These are phyloP conservation scores for Neomorphus geoffroyi DNA, from an alignment of 2,797 vertebrate genomes.

Conservation along the genomic window DNA sequence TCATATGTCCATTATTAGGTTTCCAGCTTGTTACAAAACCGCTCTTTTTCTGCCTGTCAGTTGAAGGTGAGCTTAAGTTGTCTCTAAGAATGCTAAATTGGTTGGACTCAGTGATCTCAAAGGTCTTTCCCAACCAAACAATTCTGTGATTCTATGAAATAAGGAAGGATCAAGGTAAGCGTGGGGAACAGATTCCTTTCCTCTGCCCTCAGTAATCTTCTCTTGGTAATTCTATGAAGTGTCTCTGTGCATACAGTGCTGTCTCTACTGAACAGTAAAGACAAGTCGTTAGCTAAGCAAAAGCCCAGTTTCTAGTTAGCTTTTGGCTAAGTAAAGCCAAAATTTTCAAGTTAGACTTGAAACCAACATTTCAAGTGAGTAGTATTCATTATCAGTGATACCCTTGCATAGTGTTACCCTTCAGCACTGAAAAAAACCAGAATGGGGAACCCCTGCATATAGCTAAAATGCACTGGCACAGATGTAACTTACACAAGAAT, in stretches of 20 bases:
- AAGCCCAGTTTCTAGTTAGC: not conserved
- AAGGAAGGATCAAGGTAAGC: not conserved
- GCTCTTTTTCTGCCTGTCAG: not conserved
- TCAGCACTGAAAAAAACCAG: not conserved
- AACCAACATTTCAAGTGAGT: not conserved
- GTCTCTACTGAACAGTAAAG: not conserved
- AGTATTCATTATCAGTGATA: not conserved
- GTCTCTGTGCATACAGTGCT: not conserved
- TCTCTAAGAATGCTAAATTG: not conserved
- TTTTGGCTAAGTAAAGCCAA: not conserved
- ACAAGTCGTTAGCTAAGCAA: not conserved
- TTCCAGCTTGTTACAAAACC: not conserved
- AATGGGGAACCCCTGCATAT: not conserved
- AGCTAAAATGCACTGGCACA: not conserved
- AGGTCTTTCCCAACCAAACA: too few species aligned
- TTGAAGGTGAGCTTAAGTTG: not conserved
- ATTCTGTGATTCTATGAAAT: not conserved
- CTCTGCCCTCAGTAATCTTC: not conserved
- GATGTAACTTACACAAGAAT: not conserved
- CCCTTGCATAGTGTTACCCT: not conserved
- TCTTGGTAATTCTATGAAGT: not conserved
- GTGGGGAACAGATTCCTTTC: not conserved
- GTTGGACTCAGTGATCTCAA: too few species aligned
- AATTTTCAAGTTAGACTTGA: not conserved
- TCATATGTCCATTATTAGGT: not conserved